phyloP scores from a whole-genome alignment of 2,113 vertebrate species.

The Hypanus sabinus region DNA sequence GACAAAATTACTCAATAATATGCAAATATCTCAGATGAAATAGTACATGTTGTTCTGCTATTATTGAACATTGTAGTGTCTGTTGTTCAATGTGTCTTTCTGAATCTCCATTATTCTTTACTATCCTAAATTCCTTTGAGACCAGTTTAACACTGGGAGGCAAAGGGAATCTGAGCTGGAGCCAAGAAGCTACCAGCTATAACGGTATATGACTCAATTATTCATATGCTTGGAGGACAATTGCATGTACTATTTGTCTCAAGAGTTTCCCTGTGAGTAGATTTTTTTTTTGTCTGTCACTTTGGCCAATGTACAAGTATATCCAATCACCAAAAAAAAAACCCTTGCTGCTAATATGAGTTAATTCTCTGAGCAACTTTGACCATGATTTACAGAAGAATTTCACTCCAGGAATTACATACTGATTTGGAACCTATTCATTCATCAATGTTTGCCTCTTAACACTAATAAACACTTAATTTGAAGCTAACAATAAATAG shows the following conservation, averaged over 20 bases:
- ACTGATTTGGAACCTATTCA: not conserved
- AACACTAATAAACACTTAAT: slow-evolving; percentile 8
- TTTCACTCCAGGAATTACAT: not conserved
- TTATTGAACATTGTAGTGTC: slow-evolving; percentile 30
- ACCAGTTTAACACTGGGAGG: slow-evolving; percentile 34
- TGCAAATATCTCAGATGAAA: slow-evolving; percentile 29
- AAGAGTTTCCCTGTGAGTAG: slow-evolving; percentile 16
- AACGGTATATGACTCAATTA: not conserved
- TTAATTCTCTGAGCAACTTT: not conserved
- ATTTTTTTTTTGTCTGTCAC: not conserved
- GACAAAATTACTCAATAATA: slow-evolving; percentile 25
- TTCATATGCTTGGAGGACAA: slow-evolving; percentile 24
- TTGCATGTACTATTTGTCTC: slow-evolving; percentile 33
- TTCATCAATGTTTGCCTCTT: slow-evolving; percentile 13
- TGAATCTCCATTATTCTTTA: slow-evolving; percentile 24
- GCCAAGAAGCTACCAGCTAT: slow-evolving; percentile 24
- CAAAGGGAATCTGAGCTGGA: not conserved
- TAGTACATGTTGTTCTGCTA: not conserved
- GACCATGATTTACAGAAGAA: too few species aligned
- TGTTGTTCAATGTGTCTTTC: slow-evolving; percentile 28
- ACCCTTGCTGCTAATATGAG: not conserved
- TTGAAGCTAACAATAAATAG: not conserved
- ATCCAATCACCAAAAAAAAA: not conserved
- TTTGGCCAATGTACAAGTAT: not conserved
- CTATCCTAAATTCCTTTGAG: slow-evolving; percentile 4